phyloP scores from a whole-genome alignment of 2,888 invertebrate genomes.

The Agonopterix arenella region DNA sequence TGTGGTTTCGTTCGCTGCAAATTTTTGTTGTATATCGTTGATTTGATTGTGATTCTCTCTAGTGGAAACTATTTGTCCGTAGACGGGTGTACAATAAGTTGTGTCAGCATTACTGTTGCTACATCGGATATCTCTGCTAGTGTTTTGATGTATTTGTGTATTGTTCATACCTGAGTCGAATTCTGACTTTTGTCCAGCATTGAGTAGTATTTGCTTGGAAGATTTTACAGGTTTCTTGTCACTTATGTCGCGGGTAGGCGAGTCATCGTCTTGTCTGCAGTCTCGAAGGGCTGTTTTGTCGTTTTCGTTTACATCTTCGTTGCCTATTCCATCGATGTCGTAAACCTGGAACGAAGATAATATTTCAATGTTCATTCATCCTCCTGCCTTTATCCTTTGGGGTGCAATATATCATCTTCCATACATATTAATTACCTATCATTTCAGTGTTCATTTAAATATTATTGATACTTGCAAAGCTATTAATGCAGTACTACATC shows the following conservation, averaged over 20 bases:
- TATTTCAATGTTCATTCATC: no score
- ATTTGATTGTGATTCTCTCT: conserved; percentile 70
- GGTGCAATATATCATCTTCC: no score
- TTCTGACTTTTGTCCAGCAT: conserved; percentile 68
- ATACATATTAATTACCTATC: no score
- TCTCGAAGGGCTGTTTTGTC: conserved; percentile 33
- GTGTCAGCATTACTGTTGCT: conserved; percentile 47
- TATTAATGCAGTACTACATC: no score
- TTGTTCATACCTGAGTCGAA: conserved; percentile 73
- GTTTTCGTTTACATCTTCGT: conserved; percentile 55
- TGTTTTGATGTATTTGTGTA: conserved; percentile 54
- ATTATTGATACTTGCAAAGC: no score
- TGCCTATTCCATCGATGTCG: conserved; percentile 66
- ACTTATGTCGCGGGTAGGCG: conserved; percentile 31
- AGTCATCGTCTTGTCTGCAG: conserved; percentile 32
- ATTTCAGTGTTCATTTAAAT: no score
- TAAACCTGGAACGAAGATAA: conserved; percentile 53
- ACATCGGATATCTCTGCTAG: conserved; percentile 37
- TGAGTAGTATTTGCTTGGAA: conserved; percentile 66
- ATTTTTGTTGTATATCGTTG: conserved; percentile 66
- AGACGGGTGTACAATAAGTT: conserved; percentile 66
- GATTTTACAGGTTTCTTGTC: conserved; percentile 58
- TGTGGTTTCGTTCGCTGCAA: conserved; percentile 45
- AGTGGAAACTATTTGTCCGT: conserved; percentile 67
- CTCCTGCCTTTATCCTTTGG: no score